phyloP scores from a whole-genome alignment of 2,113 vertebrate species.

The Odobenus rosmarus region DNA sequence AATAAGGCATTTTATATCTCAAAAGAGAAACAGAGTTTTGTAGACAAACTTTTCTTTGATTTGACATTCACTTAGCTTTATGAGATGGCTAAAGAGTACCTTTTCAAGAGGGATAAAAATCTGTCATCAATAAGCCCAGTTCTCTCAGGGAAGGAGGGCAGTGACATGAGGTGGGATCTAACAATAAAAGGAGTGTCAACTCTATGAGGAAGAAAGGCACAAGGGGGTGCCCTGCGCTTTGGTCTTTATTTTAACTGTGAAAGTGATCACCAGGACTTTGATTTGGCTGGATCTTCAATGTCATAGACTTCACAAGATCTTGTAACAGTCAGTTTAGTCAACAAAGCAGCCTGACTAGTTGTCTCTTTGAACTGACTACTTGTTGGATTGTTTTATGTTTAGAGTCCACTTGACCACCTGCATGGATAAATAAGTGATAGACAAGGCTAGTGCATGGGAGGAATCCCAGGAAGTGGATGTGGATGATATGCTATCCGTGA shows the following conservation, averaged over 20 bases:
- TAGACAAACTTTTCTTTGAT: not conserved
- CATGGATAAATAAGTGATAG: not conserved
- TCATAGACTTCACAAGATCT: not conserved
- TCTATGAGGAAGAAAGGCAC: not conserved
- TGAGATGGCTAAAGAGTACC: not conserved
- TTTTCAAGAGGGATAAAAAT: not conserved
- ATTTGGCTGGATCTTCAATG: not conserved
- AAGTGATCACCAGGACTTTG: not conserved
- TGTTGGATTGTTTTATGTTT: not conserved
- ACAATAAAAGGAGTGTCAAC: not conserved
- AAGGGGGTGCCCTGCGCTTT: fast-evolving
- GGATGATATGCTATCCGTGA: not conserved
- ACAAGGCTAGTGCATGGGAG: not conserved
- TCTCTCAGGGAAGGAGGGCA: not conserved
- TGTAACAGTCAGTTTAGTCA: not conserved
- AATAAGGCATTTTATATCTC: not conserved
- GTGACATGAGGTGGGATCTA: not conserved
- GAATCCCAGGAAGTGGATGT: not conserved
- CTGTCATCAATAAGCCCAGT: not conserved
- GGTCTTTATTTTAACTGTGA: not conserved
- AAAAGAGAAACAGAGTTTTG: not conserved
- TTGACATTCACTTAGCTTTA: not conserved
- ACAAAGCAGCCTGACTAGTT: not conserved
- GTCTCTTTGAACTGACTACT: not conserved
- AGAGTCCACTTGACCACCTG: not conserved